These are phyloP conservation scores for Drymonia ruficornis DNA, from an alignment of 2,888 invertebrate species.

Conservation along the genomic window DNA sequence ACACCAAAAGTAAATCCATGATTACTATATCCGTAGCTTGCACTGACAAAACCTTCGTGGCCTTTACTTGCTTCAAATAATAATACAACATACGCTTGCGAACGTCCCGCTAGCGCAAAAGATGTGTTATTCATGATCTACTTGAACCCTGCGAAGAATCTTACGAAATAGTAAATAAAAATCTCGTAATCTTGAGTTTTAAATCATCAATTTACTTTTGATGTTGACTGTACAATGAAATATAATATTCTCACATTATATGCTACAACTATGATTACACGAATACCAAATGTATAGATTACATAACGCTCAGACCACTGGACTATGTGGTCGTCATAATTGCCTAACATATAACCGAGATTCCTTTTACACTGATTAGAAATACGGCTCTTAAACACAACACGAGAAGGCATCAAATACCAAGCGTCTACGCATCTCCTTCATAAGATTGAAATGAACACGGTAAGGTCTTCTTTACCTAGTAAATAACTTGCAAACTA, in stretches of 20 bases:
- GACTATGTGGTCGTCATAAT: neutral
- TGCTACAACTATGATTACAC: neutral
- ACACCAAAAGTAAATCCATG: too few species aligned
- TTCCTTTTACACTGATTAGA: neutral
- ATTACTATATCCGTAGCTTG: too few species aligned
- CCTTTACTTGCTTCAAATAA: too few species aligned
- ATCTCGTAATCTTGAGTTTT: too few species aligned
- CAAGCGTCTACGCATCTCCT: conserved; percentile 14
- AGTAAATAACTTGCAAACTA: neutral
- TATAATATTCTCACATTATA: neutral
- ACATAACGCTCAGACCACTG: conserved; percentile 1
- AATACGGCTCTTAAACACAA: conserved; percentile 1
- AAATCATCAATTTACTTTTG: neutral
- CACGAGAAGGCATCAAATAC: neutral
- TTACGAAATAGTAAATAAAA: too few species aligned
- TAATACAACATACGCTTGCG: too few species aligned
- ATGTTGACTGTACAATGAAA: neutral
- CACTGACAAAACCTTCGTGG: too few species aligned
- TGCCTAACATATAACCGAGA: neutral
- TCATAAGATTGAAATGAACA: conserved; percentile 52
- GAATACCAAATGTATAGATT: neutral
- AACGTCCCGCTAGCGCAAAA: too few species aligned
- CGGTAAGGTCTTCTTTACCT: conserved; percentile 17
- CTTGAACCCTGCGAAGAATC: too few species aligned
- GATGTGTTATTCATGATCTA: too few species aligned